Percentiles rank a stretch among this genome's conserved stretches.
These are phyloP conservation scores for Phlogophora meticulosa DNA, from an alignment of 2,888 invertebrate genomes.

Conservation along the genomic window DNA sequence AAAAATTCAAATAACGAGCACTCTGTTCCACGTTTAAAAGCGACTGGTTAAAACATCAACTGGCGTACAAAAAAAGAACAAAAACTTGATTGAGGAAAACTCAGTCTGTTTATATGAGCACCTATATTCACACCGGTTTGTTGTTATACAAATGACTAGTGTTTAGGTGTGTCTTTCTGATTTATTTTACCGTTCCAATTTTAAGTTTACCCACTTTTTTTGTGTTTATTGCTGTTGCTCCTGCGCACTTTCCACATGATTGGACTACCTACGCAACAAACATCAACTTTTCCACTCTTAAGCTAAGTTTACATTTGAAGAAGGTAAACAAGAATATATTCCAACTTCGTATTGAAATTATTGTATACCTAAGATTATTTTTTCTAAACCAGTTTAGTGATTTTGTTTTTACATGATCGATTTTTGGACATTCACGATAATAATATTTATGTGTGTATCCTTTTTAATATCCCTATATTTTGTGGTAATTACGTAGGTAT, in stretches of 20 bases:
- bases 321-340: not conserved
- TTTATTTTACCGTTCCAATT: conserved; percentile 49
- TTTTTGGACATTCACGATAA: too few species aligned
- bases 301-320: too few species aligned
- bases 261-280: not conserved
- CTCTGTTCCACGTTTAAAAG: conserved; percentile 63
- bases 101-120: conserved; percentile 18
- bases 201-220: conserved; percentile 45
- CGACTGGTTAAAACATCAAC: conserved; percentile 71
- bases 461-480: too few species aligned
- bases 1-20: conserved; percentile 47
- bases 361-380: not conserved
- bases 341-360: not conserved
- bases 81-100: conserved; percentile 71
- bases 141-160: conserved; percentile 27
- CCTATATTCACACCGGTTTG: conserved; percentile 55
- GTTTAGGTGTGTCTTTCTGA: conserved; percentile 47
- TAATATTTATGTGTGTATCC: too few species aligned
- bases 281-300: not conserved
- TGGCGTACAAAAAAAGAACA: conserved; percentile 64
- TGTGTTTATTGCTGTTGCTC: conserved; percentile 9
- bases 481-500: too few species aligned
- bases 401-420: too few species aligned
- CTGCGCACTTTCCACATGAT: conserved; percentile 27
- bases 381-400: not conserved